Conservation (phyloP, 2,797 vertebrate genomes). For the Cossypha heuglini region DNA sequence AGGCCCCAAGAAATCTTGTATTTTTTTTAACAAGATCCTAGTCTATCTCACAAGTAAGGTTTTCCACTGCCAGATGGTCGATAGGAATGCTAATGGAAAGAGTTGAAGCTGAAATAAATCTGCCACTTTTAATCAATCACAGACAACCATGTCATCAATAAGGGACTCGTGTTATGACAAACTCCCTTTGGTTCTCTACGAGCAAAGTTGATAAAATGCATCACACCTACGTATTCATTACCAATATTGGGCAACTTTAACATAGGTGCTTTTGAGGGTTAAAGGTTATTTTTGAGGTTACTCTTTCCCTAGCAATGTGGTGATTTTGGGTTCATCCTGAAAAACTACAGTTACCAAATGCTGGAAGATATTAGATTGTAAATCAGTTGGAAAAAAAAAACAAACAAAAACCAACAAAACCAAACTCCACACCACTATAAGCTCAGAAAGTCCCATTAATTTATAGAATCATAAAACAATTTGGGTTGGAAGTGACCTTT, state of each 20-base stretch:
- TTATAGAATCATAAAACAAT: not conserved
- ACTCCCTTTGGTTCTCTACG: conserved; percentile 11
- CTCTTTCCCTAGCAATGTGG: not conserved
- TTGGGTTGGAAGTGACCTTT: not conserved
- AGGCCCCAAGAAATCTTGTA: conserved; percentile 43
- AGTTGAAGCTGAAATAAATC: conserved; percentile 79
- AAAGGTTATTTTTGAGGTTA: not conserved
- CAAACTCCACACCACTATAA: not conserved
- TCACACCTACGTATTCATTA: not conserved
- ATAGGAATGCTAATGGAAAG: conserved; percentile 78
- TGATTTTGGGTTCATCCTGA: not conserved
- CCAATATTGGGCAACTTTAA: not conserved
- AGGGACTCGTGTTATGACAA: conserved; percentile 40
- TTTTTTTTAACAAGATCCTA: conserved; percentile 39
- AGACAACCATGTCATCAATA: conserved; percentile 62
- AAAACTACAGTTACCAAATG: not conserved
- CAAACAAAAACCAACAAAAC: not conserved
- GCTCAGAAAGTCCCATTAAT: not conserved
- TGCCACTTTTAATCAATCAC: conserved; percentile 81
- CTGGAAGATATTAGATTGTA: not conserved
- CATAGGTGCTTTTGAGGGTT: not conserved
- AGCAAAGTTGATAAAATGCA: conserved; percentile 5
- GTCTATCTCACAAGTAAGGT: conserved; percentile 49
- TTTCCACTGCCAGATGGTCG: conserved; percentile 74
- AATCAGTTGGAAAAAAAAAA: not conserved